Conservation (phyloP, 1,140 invertebrate genomes). For the Ceratitis capitata region DNA sequence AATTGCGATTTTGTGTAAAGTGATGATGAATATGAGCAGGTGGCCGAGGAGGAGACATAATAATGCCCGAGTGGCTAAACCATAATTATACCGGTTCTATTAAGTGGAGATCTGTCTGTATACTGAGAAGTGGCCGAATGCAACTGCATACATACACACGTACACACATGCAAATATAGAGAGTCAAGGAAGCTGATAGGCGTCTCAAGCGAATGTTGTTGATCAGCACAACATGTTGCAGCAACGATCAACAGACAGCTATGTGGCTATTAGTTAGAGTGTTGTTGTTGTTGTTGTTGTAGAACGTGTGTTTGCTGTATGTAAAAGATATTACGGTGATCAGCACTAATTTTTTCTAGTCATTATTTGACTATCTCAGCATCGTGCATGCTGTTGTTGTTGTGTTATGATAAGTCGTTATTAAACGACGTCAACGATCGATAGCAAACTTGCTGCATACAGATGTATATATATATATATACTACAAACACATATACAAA, state of each 20-base stretch:
- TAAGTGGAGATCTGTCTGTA: background rate
- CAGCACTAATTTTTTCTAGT: background rate
- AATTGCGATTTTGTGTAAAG: background rate
- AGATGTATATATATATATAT: background rate
- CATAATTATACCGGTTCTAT: slow-evolving; percentile 35
- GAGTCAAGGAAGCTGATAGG: background rate
- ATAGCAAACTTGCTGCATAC: background rate
- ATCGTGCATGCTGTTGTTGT: background rate
- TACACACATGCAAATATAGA: background rate
- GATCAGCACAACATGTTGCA: slow-evolving; percentile 31
- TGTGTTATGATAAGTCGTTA: slow-evolving; percentile 29
- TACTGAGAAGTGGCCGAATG: background rate
- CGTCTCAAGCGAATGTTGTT: background rate
- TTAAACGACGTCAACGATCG: slow-evolving; percentile 35
- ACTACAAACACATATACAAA: background rate
- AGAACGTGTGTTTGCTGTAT: background rate
- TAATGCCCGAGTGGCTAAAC: background rate
- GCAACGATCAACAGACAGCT: background rate
- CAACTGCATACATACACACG: background rate
- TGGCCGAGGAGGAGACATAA: background rate
- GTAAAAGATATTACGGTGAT: slow-evolving; percentile 1
- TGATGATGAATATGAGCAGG: background rate
- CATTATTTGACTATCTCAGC: background rate
- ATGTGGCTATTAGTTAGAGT: background rate
- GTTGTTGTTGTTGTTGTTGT: background rate